phyloP scores from a whole-genome alignment of 2,797 vertebrate species.

The Danio tinwini region DNA sequence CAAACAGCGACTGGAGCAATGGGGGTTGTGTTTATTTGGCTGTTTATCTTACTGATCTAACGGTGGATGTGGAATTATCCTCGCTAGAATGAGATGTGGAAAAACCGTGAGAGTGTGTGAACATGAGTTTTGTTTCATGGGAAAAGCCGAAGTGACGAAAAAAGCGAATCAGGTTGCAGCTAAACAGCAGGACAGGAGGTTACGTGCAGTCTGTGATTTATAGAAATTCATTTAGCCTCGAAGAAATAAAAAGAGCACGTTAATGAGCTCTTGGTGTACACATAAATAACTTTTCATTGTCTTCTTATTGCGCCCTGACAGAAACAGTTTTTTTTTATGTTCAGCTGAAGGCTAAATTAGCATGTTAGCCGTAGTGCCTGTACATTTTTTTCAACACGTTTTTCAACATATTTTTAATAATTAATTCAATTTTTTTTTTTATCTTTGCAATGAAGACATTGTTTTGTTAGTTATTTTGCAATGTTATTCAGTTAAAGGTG shows the following conservation, averaged over 20 bases:
- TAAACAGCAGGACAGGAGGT: not conserved
- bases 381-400: too few relatives aligned
- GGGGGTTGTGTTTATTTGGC: not conserved
- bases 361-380: too few relatives aligned
- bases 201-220: conserved; percentile 21
- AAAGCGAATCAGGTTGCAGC: not conserved
- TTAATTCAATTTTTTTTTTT: too few relatives aligned
- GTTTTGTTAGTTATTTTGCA: too few relatives aligned
- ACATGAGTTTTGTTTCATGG: conserved; percentile 14
- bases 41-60: conserved; percentile 18
- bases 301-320: not conserved
- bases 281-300: conserved; percentile 36
- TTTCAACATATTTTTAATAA: too few relatives aligned
- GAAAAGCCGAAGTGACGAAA: not conserved
- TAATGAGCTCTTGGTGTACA: conserved; percentile 8
- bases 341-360: too few relatives aligned
- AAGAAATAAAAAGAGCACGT: not conserved
- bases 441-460: too few relatives aligned
- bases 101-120: not conserved
- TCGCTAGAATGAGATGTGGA: not conserved
- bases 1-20: conserved; percentile 22
- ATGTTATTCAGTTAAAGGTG: too few relatives aligned
- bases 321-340: not conserved
- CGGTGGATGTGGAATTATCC: not conserved
- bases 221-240: conserved; percentile 27